Evolutionary conservation across 1,140 invertebrate species (phyloP).

Genomic region (Physella acuta): DNA sequence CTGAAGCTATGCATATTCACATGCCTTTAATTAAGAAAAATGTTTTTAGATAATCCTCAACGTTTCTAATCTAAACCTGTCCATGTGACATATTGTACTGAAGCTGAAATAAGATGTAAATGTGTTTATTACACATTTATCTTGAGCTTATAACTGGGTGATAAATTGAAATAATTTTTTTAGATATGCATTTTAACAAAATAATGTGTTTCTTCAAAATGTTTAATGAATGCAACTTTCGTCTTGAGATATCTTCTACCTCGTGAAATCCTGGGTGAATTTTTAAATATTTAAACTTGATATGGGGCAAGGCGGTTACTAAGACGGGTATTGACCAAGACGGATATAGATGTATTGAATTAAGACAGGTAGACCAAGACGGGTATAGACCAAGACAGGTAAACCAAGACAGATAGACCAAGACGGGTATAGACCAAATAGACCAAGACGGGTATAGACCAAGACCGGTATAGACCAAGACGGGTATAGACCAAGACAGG

Average conservation of each 20-base stretch:
- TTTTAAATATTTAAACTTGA: too few relatives aligned
- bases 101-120: too few relatives aligned
- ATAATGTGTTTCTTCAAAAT: too few relatives aligned
- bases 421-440: not conserved
- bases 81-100: too few relatives aligned
- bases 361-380: not conserved
- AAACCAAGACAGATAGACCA: not conserved
- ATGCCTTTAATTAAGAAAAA: not conserved
- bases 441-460: not conserved
- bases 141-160: too few relatives aligned
- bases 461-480: not conserved
- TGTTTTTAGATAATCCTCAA: not conserved
- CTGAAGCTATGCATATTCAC: not conserved
- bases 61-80: too few relatives aligned
- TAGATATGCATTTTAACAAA: too few relatives aligned
- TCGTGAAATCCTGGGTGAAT: too few relatives aligned
- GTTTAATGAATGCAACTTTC: too few relatives aligned
- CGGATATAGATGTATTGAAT: not conserved
- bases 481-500: not conserved
- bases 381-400: not conserved
- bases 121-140: too few relatives aligned
- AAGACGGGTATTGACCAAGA: not conserved
- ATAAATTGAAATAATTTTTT: too few relatives aligned
- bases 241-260: too few relatives aligned
- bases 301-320: not conserved